Evolutionary conservation across 53 echinoderm and acorn worm species (phyloP), one percentile per base, ranked within the genome.

Genomic region (Astropecten irregularis): DNA sequence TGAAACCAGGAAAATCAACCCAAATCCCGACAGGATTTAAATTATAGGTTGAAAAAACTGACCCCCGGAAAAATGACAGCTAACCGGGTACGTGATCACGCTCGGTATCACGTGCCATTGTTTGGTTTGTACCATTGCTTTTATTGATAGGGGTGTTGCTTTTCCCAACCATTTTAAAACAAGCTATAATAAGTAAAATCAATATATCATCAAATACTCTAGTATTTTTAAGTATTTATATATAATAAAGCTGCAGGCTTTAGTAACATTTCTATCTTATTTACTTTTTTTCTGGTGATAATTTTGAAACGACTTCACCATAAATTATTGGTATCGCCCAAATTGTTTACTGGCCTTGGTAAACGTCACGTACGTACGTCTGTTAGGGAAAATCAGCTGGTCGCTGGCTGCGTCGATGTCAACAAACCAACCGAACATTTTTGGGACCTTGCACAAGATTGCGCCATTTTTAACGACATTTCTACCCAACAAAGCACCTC

Each of bases 401-500:
- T 73, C 72, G 73, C 61, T 71, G 19, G 71, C 55, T 56, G 63
- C n/a, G n/a, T 72, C 73, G 59, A 51, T 73, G 73, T 85, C 85
- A 85, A 85, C 85, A 85, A 85, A 85, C 84, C 61, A 40, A 79
- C 26, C 47, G 30, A 22, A 61, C 23, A 30, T 39, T 21, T 56
- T 39, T 18, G 32, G 25, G 39, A 13, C 26, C 71, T 72, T 64
- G 85, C 72, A 60, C 72, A 85, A 85, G 38, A 85, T 85, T 85
- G 85, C 85, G 63, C 73, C 85, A 85, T 73, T 72, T 73, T 79
- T 79, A 62, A 79, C 79, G 79, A 31, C 46, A 40, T 61, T 79
- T 76, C 1, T 79, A 62, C 18, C 29, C 46, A 39, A 20, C 44
- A 23, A 79, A 61, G 40, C 6, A 42, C 6, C 47, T n/a, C 33